Evolutionary conservation across 1,140 invertebrate species (phyloP), one percentile per base, ranked within the genome.

Genomic region (Galleria mellonella): DNA sequence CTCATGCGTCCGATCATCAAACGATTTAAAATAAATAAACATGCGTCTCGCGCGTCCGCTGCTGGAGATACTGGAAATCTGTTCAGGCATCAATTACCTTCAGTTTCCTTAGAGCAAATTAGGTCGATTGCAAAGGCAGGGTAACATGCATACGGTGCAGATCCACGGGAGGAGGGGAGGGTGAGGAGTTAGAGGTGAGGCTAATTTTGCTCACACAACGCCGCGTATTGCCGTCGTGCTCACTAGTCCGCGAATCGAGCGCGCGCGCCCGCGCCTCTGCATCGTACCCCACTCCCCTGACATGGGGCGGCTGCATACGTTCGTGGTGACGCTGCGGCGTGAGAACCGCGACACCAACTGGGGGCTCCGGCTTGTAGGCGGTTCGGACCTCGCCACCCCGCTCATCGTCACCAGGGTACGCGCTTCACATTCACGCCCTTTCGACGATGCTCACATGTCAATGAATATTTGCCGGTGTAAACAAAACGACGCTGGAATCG

Each of bases 361-460:
- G 96, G 96, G 96, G 37, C 94, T 98, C 65, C 91, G 96, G 55
- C 89, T 98, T 47, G 94, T 96, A 52, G 96, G 96, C 59, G 96
- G 96, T 51, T 90, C 91, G 52, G 96, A 98, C 89, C 89, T 97
- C 60, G 91, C 92, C 60, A 92, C 93, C n/a, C 94, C 96, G 43
- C 90, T 98, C 62, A 92, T 96, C 72, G 91, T 98, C 72, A 96
- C 96, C 60, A 94, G 94, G 91, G 96, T 98, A 91, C 92, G 89
- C 47, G 44, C 55, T 45, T 47, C 46, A 37, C 17, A 13, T 31
- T 32, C 37, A 45, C 42, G 23, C 13, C 32, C 37, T 39, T 27
- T 15, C 48, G 58, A 64, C 57, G 58, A 66, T 35, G 31, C n/a
- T 13, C 37, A 23, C 17, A 23, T 23, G 17, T n/a, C n/a, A n/a